These are phyloP conservation scores for Beaufortia kweichowensis DNA, from an alignment of 2,113 vertebrate species.

Conservation along the genomic window DNA sequence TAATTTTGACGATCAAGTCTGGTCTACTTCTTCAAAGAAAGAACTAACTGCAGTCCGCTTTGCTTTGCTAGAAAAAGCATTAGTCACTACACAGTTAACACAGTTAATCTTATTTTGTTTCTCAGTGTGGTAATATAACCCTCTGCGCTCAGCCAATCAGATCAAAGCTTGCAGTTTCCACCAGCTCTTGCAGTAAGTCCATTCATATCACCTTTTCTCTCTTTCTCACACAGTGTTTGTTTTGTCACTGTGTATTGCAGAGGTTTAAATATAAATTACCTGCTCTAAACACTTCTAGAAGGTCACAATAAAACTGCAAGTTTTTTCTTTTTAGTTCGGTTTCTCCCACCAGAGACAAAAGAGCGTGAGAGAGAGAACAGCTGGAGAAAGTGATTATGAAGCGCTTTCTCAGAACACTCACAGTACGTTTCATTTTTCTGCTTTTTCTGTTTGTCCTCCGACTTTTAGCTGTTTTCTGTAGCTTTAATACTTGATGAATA, in stretches of 20 bases:
- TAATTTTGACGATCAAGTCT: too few species aligned
- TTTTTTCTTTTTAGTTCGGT: neutral
- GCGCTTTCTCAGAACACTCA: neutral
- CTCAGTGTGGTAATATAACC: too few species aligned
- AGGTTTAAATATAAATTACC: slow-evolving; percentile 26
- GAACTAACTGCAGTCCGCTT: too few species aligned
- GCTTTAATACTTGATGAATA: too few species aligned
- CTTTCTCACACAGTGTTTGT: neutral
- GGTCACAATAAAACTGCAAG: slow-evolving; percentile 14
- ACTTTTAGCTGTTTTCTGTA: neutral
- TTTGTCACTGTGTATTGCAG: neutral
- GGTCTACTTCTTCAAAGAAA: too few species aligned
- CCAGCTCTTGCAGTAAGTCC: too few species aligned
- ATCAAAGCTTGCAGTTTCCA: too few species aligned
- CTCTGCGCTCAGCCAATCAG: too few species aligned
- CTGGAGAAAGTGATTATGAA: slow-evolving; percentile 16
- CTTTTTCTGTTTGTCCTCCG: neutral
- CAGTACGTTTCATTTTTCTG: neutral
- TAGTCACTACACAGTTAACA: too few species aligned
- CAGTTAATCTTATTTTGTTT: too few species aligned
- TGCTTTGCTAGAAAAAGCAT: too few species aligned
- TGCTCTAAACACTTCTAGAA: neutral
- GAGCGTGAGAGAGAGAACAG: neutral
- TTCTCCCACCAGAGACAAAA: neutral
- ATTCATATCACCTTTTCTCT: neutral